Evolutionary conservation across 2,113 vertebrate genomes (phyloP).

Genomic region (Mastomys coucha): DNA sequence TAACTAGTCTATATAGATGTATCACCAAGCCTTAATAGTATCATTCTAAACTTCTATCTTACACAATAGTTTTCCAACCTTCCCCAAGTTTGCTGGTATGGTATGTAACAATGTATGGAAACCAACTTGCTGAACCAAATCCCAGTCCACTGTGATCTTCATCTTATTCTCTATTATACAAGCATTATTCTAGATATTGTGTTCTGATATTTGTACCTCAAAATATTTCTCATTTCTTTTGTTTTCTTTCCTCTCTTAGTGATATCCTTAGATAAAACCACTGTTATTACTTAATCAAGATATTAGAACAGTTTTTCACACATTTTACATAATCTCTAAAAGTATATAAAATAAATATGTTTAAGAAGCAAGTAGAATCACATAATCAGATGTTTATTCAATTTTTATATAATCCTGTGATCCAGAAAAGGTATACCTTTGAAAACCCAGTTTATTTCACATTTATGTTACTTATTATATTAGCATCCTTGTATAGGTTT

Average conservation of each 20-base stretch:
- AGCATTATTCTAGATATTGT: background rate
- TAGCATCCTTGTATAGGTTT: background rate
- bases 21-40: background rate
- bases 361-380: background rate
- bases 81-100: background rate
- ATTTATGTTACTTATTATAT: rapidly evolving
- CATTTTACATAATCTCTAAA: background rate
- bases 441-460: background rate
- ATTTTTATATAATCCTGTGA: background rate
- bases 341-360: background rate
- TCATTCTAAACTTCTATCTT: background rate
- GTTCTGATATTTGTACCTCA: background rate
- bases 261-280: background rate
- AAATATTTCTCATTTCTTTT: background rate
- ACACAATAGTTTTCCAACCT: background rate
- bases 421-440: background rate
- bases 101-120: background rate
- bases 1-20: background rate
- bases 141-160: background rate
- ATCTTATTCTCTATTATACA: background rate
- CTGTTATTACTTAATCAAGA: background rate
- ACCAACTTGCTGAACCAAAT: background rate
- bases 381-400: background rate
- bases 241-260: background rate
- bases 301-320: background rate